Evolutionary conservation across 2,888 invertebrate species (phyloP), one percentile per base, ranked within the genome.

Genomic region (Argyresthia albistria): DNA sequence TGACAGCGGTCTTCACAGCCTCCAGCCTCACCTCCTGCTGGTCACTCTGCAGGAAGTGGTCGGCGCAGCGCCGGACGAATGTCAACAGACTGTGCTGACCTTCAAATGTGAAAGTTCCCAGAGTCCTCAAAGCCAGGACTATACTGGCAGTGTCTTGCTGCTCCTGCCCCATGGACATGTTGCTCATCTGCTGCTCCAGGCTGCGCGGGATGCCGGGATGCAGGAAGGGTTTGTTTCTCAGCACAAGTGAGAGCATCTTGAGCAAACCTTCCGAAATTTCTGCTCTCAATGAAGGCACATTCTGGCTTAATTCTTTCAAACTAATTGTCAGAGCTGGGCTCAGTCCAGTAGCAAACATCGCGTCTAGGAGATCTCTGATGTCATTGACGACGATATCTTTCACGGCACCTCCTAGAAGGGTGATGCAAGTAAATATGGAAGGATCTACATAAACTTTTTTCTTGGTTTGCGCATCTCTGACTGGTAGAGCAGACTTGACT

Each of bases 211-310:
- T 93, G 4, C 95, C 95, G 4, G 94, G 94, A 77, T 96, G 95
- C 42, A 93, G 83, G 52, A 95, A 89, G 0, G 94, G 94, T 69
- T 95, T 95, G 65, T 96, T 95, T 91, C 98, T 94, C 53, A 99
- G 78, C 50, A 97, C 95, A 65, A 95, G 91, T 1, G 97, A 97
- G 6, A 99, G 83, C 91, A 98, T 97, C 65, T 95, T 93, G 53
- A 98, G 86, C 25, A 99, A 86, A 0, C 98, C 97, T 68, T 97
- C 95, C 49, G 97, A 97, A 65, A 99, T 97, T 70, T 96, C 95
- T 51, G 91, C 90, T 76, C 95, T 97, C 12, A 99, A 88, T 49
- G 92, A 89, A 0, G 98, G 97, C 47, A 99, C 93, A 69, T 94
- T 93, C 58, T 92, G 91, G 16, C 97, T 97, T 46, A 99, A 84